phyloP scores from a whole-genome alignment of 1,140 invertebrate genomes.

The Dolichoris vasculosae region DNA sequence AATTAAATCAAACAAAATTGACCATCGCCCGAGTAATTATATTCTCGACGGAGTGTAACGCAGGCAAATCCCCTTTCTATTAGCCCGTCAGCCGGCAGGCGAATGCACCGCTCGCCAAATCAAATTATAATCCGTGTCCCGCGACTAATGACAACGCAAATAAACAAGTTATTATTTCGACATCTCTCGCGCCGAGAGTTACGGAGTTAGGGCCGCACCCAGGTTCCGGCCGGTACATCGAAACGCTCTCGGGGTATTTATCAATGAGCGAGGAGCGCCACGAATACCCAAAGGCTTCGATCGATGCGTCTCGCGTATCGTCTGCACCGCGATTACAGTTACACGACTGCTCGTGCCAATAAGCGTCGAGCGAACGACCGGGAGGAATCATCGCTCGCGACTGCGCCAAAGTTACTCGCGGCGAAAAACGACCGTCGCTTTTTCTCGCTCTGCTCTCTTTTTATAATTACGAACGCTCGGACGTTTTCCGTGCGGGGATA shows the following conservation, averaged over 20 bases:
- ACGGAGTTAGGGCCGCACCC: slow-evolving; percentile 40
- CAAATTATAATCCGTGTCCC: slow-evolving; percentile 9
- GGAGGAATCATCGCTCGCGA: no score
- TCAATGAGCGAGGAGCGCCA: slow-evolving; percentile 11
- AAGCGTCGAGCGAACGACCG: not conserved
- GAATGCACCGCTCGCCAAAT: not conserved
- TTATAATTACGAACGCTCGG: not conserved
- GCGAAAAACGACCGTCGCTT: not conserved
- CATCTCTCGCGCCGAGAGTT: slow-evolving; percentile 32
- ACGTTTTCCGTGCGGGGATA: not conserved
- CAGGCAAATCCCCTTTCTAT: not conserved
- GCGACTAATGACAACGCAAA: slow-evolving; percentile 47
- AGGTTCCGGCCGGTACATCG: slow-evolving; percentile 8
- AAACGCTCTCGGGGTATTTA: slow-evolving; percentile 3
- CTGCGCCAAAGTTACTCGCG: no score
- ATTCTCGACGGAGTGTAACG: not conserved
- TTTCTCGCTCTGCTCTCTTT: not conserved
- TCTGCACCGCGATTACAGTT: not conserved
- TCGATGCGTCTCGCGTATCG: slow-evolving; percentile 2
- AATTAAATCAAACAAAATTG: slow-evolving; percentile 2
- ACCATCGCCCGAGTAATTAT: not conserved
- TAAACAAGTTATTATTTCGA: slow-evolving; percentile 55
- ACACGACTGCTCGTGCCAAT: not conserved
- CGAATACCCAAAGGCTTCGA: slow-evolving; percentile 9
- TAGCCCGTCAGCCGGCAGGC: not conserved